Percentiles rank a stretch among this genome's conserved stretches.
These are phyloP conservation scores for Idaea biselata DNA, from an alignment of 2,888 invertebrate species.

Conservation along the genomic window DNA sequence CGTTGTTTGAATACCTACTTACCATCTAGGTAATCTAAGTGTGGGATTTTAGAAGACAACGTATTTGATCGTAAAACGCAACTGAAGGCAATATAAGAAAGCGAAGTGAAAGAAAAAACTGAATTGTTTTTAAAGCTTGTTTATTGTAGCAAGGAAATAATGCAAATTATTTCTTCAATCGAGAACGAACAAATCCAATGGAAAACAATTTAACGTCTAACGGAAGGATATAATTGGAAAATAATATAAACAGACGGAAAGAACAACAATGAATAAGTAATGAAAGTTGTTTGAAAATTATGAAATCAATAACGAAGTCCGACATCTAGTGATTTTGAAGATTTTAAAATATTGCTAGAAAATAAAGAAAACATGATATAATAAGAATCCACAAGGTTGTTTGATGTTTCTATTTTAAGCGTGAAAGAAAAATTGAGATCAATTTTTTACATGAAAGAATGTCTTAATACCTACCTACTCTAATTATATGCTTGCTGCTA, in stretches of 20 bases:
- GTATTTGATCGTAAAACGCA: neutral
- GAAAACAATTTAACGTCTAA: neutral
- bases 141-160: neutral
- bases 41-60: neutral
- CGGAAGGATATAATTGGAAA: neutral
- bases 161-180: neutral
- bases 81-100: neutral
- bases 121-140: neutral
- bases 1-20: too few relatives aligned
- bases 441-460: too few relatives aligned
- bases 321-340: neutral
- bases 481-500: too few relatives aligned
- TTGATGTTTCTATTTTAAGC: too few relatives aligned
- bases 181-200: neutral
- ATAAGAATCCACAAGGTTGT: too few relatives aligned
- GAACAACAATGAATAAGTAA: constrained; percentile 6
- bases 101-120: neutral
- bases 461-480: too few relatives aligned
- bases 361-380: too few relatives aligned
- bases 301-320: neutral
- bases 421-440: too few relatives aligned
- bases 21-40: too few relatives aligned
- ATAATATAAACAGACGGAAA: constrained; percentile 1
- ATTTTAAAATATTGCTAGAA: neutral
- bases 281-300: constrained; percentile 5